Conservation (phyloP, 2,113 vertebrate species). For the Microtus ochrogaster region DNA sequence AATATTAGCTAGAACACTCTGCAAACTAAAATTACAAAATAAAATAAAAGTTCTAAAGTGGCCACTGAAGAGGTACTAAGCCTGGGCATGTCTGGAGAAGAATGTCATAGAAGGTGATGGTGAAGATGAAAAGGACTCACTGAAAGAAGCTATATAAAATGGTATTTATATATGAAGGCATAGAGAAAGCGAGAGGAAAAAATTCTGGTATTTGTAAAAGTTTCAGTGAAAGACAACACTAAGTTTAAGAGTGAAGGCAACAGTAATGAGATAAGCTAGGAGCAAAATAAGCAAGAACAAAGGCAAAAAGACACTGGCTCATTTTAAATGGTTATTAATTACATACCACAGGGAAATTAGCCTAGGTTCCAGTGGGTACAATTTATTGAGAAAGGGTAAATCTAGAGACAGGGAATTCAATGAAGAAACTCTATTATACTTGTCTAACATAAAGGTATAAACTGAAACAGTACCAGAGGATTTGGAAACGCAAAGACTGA, state of each 20-base stretch:
- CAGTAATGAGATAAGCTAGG: not conserved
- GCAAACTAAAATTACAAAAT: not conserved
- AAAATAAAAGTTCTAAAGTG: not conserved
- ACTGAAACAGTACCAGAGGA: conserved; percentile 8
- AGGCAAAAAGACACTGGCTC: not conserved
- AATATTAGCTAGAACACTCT: not conserved
- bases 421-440: not conserved
- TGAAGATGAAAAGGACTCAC: not conserved
- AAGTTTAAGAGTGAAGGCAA: not conserved
- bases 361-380: not conserved
- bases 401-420: not conserved
- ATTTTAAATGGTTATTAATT: conserved; percentile 22
- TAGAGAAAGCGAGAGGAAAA: not conserved
- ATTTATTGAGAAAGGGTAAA: conserved; percentile 1
- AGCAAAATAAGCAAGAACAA: not conserved
- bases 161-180: not conserved
- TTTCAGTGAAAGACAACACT: not conserved
- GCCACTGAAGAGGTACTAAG: not conserved
- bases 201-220: not conserved
- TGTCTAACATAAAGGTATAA: not conserved
- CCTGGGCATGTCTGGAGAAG: not conserved
- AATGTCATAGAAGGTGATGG: not conserved
- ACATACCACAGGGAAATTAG: conserved; percentile 24
- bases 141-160: not conserved
- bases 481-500: not conserved